A percentile compares a stretch with the other conserved stretches of the same genome.
Conservation (phyloP, 2,797 vertebrate species). For the Ptychadena robeensis region DNA sequence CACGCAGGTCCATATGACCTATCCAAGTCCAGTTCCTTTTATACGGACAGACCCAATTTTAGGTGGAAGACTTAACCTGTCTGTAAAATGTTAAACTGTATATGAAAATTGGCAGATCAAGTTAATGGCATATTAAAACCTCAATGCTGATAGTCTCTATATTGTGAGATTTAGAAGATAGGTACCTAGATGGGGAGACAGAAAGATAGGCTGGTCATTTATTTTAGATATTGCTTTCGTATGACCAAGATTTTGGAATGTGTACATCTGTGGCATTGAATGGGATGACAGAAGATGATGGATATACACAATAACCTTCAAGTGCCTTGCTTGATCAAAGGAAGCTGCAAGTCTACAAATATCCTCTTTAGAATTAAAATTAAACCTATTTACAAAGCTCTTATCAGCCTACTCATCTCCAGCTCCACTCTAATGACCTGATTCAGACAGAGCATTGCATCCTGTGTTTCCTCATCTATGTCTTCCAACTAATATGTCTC, state of each 20-base stretch:
- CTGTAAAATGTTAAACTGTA: too few relatives aligned
- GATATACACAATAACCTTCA: neutral
- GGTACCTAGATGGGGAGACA: too few relatives aligned
- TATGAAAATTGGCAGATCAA: too few relatives aligned
- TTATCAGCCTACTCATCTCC: constrained; percentile 33
- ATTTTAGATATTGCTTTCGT: too few relatives aligned
- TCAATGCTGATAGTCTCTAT: too few relatives aligned
- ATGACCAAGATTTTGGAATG: neutral
- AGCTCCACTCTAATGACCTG: constrained; percentile 14
- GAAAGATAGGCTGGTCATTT: too few relatives aligned
- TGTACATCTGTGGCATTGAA: neutral
- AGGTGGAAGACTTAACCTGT: too few relatives aligned
- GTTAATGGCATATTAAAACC: too few relatives aligned
- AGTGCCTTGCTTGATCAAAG: constrained; percentile 31
- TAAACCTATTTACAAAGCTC: constrained; percentile 20
- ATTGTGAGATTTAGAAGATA: too few relatives aligned
- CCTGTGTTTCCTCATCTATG: constrained; percentile 21
- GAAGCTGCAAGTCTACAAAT: constrained; percentile 3
- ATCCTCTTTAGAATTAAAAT: constrained; percentile 33
- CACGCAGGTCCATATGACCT: too few relatives aligned
- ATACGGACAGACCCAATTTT: too few relatives aligned
- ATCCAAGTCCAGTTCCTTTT: too few relatives aligned
- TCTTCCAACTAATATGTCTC: neutral
- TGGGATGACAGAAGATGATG: neutral
- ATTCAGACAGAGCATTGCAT: constrained; percentile 22